Conservation (phyloP, 64 coral and sea anemone genomes). For the Porites australiensis region DNA sequence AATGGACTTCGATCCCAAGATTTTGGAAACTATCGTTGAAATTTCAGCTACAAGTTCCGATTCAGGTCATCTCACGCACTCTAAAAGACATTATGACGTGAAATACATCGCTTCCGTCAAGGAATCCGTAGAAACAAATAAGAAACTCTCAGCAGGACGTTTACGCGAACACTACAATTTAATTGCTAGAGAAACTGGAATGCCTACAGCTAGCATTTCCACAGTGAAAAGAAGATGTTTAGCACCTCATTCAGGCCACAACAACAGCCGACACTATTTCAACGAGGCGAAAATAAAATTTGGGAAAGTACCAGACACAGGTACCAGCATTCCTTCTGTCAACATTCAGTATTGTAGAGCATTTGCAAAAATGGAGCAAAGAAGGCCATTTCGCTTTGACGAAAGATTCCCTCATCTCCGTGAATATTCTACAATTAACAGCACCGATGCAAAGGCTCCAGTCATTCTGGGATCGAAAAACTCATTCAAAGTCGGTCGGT, state of each 20-base stretch:
- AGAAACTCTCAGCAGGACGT: constrained; percentile 22
- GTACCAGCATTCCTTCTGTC: constrained; percentile 28
- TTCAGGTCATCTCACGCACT: constrained; percentile 30
- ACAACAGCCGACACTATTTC: constrained; percentile 44
- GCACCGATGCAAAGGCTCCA: constrained; percentile 25
- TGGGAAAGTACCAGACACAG: constrained; percentile 61
- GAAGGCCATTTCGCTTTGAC: constrained; percentile 51
- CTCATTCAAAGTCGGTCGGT: constrained; percentile 18
- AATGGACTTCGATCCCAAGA: constrained; percentile 8
- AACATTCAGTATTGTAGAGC: constrained; percentile 57
- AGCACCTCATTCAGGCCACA: constrained; percentile 46
- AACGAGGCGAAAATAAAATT: constrained; percentile 55
- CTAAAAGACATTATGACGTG: constrained; percentile 28
- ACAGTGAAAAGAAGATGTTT: constrained; percentile 58
- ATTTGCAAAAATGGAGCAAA: constrained; percentile 58
- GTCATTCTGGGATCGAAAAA: constrained; percentile 64
- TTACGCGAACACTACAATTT: constrained; percentile 5
- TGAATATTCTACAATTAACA: constrained; percentile 48
- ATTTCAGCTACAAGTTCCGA: constrained; percentile 10
- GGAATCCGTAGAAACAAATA: background rate
- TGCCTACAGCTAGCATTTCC: constrained; percentile 11
- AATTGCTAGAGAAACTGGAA: constrained; percentile 42
- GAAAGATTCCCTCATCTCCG: constrained; percentile 6
- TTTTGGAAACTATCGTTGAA: constrained; percentile 34
- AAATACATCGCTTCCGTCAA: background rate